These are phyloP conservation scores for Blastomussa wellsi DNA, from an alignment of 92 coral and sea anemone species.

Conservation along the genomic window DNA sequence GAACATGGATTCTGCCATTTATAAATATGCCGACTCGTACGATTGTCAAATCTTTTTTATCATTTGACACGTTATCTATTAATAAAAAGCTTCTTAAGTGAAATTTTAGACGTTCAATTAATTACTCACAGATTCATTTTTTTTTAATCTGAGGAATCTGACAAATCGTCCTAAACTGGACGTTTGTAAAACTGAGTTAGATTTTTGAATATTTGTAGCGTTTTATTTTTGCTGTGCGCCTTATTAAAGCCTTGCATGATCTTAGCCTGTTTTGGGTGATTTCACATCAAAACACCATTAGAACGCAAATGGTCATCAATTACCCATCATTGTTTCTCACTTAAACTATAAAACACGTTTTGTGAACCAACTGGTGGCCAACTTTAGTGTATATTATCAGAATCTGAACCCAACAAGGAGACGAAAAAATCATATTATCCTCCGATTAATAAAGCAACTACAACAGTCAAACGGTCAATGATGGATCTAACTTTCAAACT, in stretches of 20 bases:
- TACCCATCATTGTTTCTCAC: constrained; percentile 9
- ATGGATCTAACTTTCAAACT: not conserved
- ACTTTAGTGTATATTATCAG: not conserved
- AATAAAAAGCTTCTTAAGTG: constrained; percentile 9
- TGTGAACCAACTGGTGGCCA: not conserved
- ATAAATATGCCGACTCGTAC: not conserved
- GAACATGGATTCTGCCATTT: not conserved
- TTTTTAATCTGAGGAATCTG: not conserved
- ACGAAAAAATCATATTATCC: not conserved
- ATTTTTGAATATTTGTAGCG: not conserved
- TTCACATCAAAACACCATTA: not conserved
- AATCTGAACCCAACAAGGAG: not conserved
- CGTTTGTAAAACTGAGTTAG: not conserved
- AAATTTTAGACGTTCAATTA: not conserved
- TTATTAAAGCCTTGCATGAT: not conserved
- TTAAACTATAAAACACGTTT: not conserved
- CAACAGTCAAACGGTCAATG: not conserved
- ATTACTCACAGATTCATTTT: not conserved
- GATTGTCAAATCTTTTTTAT: not conserved
- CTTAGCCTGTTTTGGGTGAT: not conserved
- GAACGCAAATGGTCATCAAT: not conserved
- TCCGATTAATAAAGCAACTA: constrained; percentile 1
- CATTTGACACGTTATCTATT: not conserved
- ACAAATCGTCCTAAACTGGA: not conserved
- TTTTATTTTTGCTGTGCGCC: not conserved